These are phyloP conservation scores for Thinocorus orbignyianus DNA, from an alignment of 2,113 vertebrate genomes.

Conservation along the genomic window DNA sequence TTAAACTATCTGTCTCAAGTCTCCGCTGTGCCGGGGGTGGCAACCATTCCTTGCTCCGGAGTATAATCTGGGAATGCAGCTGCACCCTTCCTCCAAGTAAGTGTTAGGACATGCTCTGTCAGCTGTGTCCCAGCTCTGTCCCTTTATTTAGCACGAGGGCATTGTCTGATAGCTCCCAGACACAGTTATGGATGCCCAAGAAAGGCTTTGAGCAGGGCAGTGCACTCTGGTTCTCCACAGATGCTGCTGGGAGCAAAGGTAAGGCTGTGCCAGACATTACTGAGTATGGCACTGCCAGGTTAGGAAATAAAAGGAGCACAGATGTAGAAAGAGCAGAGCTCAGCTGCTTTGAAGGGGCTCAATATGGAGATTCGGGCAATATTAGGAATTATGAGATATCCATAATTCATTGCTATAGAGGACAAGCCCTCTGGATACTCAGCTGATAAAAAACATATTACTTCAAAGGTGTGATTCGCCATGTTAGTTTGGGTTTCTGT, in stretches of 20 bases:
- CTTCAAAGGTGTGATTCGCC: not conserved
- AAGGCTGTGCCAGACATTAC: not conserved
- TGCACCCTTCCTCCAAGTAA: slow-evolving; percentile 69
- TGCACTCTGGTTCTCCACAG: not conserved
- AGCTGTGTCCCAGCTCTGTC: slow-evolving; percentile 77
- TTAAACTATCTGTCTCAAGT: not conserved
- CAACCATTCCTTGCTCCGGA: not conserved
- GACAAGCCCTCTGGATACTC: not conserved
- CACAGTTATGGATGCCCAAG: not conserved
- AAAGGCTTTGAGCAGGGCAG: not conserved
- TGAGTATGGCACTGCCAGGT: not conserved
- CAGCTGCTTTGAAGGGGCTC: not conserved
- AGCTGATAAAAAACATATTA: not conserved
- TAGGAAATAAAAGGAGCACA: not conserved
- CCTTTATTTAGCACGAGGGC: slow-evolving; percentile 34
- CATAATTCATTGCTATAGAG: not conserved
- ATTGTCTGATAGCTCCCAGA: slow-evolving; percentile 12
- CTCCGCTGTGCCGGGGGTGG: not conserved
- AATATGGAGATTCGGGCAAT: not conserved
- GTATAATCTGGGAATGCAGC: slow-evolving; percentile 70
- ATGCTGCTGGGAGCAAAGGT: not conserved
- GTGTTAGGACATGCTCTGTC: slow-evolving; percentile 72
- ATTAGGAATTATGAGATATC: not conserved
- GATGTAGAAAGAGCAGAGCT: not conserved
- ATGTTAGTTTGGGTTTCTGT: not conserved